Base-by-base conservation (phyloP, 2,888 invertebrate genomes). In the Papilio elwesi region DNA sequence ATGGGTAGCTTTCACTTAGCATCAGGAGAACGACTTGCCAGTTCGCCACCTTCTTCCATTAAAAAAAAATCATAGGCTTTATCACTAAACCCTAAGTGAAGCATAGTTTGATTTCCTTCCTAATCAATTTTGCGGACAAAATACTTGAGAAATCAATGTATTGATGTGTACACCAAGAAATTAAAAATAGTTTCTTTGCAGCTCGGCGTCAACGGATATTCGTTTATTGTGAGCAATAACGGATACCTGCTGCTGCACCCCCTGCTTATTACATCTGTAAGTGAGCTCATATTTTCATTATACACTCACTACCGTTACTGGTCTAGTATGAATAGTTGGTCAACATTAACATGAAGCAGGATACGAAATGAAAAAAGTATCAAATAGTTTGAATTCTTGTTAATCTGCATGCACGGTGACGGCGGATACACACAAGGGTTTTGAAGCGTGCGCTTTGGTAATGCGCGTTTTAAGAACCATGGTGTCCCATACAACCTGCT, bases 191-290 rank as follows among this genome's bases (percentile, higher is more conserved):
- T n/a, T 66, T 70, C 55, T 94, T 95, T 80, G n/a, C 92, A 98
- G 97, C 96, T 99, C 70, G 99, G 99, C 43, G 98, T 98, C 0
- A 98, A 98, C 87, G 99, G 98, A 0, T 99, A 99, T 90, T 97
- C 98, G 0, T 99, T 99, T 90, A 97, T 99, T 80, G 97, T 99
- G 26, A 99, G 98, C 81, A 99, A 99, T 88, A 99, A 99, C 88
- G 99, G 99, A 1, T 99, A 98, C 88, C 95, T 99, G 57, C 94
- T 99, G 71, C 95, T 98, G 80, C 99, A 99, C 95, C 99, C 99
- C 0, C 97, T 99, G 84, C 95, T 98, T 76, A 95, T 98, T 77
- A 98, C 99, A 13, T 96, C 97, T 83, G 98, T 98, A 91, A 96
- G 96, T 91, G 74, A 48, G 0, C 13, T 36, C 16, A 36, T 57